Conservation (phyloP, 2,888 invertebrate species). For the Ceratothoa steindachneri region DNA sequence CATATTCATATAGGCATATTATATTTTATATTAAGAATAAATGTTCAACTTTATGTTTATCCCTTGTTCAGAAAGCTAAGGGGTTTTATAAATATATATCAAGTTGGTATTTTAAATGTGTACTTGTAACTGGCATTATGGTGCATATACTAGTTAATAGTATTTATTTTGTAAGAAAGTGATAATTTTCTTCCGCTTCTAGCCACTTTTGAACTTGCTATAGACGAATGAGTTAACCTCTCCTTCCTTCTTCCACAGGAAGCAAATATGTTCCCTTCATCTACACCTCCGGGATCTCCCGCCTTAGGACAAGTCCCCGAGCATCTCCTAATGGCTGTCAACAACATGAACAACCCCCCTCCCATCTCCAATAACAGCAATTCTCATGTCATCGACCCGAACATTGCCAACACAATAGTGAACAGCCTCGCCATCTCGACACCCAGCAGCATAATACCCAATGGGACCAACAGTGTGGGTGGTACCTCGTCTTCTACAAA, state of each 20-base stretch:
- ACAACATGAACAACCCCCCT: conserved; percentile 29
- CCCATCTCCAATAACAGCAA: neutral
- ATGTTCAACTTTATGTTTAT: no score
- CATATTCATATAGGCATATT: no score
- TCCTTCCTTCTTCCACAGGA: neutral
- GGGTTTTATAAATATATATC: no score
- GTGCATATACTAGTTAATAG: no score
- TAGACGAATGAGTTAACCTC: no score
- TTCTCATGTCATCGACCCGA: neutral
- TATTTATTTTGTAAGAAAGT: no score
- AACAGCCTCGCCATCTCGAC: conserved; percentile 5
- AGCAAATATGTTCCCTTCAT: neutral
- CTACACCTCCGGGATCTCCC: conserved; percentile 33
- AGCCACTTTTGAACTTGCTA: no score
- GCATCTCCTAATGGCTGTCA: conserved; percentile 41
- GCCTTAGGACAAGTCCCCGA: conserved; percentile 38
- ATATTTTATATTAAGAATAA: no score
- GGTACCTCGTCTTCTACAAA: neutral
- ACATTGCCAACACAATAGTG: conserved; percentile 17
- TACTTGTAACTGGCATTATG: no score
- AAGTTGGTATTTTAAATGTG: no score
- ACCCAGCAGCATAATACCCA: conserved; percentile 3
- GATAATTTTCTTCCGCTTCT: no score
- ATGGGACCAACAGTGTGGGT: neutral
- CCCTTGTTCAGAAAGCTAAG: no score